Evolutionary conservation across 2,888 invertebrate species (phyloP), one percentile per base, ranked within the genome.

Genomic region (Macrosiphum euphorbiae): DNA sequence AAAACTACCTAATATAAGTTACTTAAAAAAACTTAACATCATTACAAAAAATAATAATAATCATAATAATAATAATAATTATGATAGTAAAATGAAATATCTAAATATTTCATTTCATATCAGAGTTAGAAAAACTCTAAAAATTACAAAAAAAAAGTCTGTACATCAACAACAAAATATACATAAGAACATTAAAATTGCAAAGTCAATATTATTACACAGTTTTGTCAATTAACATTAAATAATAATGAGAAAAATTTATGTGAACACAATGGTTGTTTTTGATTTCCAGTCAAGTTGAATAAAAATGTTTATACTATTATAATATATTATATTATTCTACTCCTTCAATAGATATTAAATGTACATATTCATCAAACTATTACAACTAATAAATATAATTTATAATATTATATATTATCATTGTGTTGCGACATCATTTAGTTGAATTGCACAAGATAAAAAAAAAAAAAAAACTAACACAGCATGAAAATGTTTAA

Each of bases 21-120:
- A 94, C 90, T 94, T 94, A 94, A 90, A 90, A 92, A 94, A 94
- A 94, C 94, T 94, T 94, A 94, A 94, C 94, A 94, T 94, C 84
- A 26, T 94, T 86, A 94, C 61, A 90, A 90, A 94, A 90, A 84
- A 89, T 41, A 87, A 92, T 87, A 87, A 92, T 61, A 92, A 87
- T 92, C 61, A 91, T 91, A 47, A 44, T 84, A 55, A 88, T 67
- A 87, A 92, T 86, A 61, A 92, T 92, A 87, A 92, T 92, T 50
- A 47, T 85, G 47, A 92, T 58, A 67, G 90, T 58, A 90, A 93
- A 93, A 93, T n/a, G 93, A 93, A 93, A 90, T 20, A 86, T n/a
- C 41, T 86, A 87, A 94, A 86, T 85, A 67, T 55, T 94, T 94
- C 86, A 52, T 86, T 94, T 90, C 24, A 87, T 50, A 52, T 41